These are phyloP conservation scores for Xiphophorus hellerii DNA, from an alignment of 2,113 vertebrate genomes.

Conservation along the genomic window DNA sequence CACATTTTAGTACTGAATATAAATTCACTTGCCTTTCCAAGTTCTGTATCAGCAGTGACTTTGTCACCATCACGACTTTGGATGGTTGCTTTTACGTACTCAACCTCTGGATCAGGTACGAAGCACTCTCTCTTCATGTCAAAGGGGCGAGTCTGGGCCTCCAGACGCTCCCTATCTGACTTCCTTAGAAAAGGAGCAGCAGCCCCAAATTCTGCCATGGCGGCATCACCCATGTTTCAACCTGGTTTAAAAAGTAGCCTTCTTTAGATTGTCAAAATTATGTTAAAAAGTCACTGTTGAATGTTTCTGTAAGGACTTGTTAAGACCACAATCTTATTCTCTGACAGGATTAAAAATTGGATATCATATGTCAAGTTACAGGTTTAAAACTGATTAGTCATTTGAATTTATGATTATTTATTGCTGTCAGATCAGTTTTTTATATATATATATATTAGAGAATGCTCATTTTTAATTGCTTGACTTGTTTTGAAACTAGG, in stretches of 20 bases:
- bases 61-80: constrained; percentile 82
- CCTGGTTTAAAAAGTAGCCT: constrained; percentile 11
- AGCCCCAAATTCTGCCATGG: constrained; percentile 81
- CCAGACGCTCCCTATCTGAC: constrained; percentile 82
- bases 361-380: no score
- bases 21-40: constrained; percentile 76
- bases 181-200: constrained; percentile 83
- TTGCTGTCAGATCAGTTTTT: not conserved
- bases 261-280: not conserved
- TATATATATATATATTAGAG: not conserved
- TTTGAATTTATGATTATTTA: not conserved
- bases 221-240: constrained; percentile 77
- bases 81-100: constrained; percentile 81
- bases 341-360: not conserved
- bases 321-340: not conserved
- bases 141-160: constrained; percentile 72
- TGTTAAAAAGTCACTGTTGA: not conserved
- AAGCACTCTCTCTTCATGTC: constrained; percentile 84
- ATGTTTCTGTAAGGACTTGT: not conserved
- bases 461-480: not conserved
- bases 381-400: no score
- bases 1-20: not conserved
- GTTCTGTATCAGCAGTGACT: constrained; percentile 78
- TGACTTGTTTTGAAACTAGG: not conserved
- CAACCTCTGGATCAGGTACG: constrained; percentile 79